Evolutionary conservation across 2,113 vertebrate genomes (phyloP).

Genomic region (Ceyx melanurus): DNA sequence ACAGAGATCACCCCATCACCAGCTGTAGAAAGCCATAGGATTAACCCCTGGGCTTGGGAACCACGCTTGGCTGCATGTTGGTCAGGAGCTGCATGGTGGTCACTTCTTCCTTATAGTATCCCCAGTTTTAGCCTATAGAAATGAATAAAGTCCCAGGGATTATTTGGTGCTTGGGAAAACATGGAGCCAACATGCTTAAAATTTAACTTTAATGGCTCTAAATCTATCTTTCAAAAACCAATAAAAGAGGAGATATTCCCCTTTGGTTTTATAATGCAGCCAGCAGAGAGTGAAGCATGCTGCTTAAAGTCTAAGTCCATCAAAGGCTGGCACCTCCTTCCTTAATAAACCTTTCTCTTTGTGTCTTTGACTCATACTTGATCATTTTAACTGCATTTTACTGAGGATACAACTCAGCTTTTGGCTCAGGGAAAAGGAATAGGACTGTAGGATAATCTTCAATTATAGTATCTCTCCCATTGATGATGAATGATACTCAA

Average conservation of each 20-base stretch:
- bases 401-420: constrained; percentile 32
- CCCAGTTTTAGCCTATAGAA: not conserved
- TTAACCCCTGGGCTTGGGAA: not conserved
- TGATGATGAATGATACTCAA: constrained; percentile 55
- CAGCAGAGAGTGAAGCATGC: not conserved
- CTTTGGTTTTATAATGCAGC: not conserved
- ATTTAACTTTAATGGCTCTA: not conserved
- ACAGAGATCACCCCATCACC: not conserved
- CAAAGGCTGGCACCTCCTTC: constrained; percentile 25
- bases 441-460: constrained; percentile 34
- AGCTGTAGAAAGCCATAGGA: not conserved
- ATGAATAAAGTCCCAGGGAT: not conserved
- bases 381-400: constrained; percentile 42
- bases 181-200: not conserved
- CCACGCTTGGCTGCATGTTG: accelerated
- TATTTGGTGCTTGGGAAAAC: not conserved
- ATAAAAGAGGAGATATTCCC: constrained; percentile 3
- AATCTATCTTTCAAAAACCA: not conserved
- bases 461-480: constrained; percentile 29
- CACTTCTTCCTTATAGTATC: not conserved
- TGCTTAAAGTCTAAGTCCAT: constrained; percentile 3
- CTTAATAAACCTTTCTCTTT: constrained; percentile 46
- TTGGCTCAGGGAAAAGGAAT: constrained; percentile 30
- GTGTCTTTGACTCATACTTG: constrained; percentile 36
- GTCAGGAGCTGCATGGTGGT: not conserved